Conservation (phyloP, 2,113 vertebrate genomes). For the Peromyscus maniculatus region DNA sequence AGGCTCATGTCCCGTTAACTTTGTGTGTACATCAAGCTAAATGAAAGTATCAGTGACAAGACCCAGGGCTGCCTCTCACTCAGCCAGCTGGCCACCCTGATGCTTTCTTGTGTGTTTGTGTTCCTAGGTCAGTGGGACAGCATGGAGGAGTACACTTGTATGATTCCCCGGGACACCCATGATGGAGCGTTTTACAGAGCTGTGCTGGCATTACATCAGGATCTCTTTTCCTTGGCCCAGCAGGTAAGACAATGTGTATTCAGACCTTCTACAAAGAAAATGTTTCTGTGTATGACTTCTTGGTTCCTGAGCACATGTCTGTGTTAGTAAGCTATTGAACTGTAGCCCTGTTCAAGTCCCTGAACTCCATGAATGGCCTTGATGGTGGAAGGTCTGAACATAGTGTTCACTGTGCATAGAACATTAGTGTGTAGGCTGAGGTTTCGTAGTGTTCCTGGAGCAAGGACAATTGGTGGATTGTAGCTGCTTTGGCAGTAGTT, state of each 20-base stretch:
- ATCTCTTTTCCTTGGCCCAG: constrained; percentile 98
- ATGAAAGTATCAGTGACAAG: background rate
- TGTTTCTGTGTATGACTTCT: rapidly evolving
- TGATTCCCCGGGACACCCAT: constrained; percentile 98
- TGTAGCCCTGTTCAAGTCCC: background rate
- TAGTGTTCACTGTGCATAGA: background rate
- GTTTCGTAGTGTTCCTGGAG: background rate
- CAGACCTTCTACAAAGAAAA: background rate
- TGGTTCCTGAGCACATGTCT: background rate
- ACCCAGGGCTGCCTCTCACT: background rate
- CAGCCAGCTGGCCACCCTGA: background rate
- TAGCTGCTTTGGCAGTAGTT: background rate
- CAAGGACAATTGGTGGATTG: background rate
- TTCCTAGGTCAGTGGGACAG: constrained; percentile 97
- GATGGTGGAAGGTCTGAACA: background rate
- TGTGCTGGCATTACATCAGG: constrained; percentile 97
- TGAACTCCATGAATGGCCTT: background rate
- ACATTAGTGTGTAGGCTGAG: background rate
- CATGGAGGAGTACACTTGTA: constrained; percentile 99
- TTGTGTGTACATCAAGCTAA: background rate
- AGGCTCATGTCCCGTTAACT: background rate
- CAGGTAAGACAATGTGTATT: constrained; percentile 88
- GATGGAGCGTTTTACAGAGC: constrained; percentile 99
- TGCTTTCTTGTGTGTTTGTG: background rate
- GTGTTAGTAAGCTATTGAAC: background rate